Base-by-base conservation (phyloP, 2,113 vertebrate species). In the Girardinichthys multiradiatus region DNA sequence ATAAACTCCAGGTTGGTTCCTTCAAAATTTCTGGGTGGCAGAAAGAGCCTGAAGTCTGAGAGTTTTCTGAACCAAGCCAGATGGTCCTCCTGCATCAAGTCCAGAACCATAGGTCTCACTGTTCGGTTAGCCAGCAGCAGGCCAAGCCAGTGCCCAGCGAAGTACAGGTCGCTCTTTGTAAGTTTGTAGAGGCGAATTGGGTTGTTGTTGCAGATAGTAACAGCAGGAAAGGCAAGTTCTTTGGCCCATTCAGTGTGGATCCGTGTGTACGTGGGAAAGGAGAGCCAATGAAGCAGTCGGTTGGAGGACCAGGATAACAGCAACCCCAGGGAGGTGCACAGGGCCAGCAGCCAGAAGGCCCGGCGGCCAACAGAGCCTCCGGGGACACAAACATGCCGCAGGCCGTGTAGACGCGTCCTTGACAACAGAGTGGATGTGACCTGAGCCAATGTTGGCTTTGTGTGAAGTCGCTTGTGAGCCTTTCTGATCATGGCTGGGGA, bases 141-240 rank as follows among this genome's bases (percentile, higher is more conserved):
- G 64, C 98, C 97, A 70, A 99, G 88, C 97, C 97, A 99, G 94
- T 99, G 96, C 58, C 97, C 98, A 4, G 96, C 96, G 45, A 98
- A 98, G 83, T 98, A 99, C 35, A 99, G 91, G 90, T 99, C 98
- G 54, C 96, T 97, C 91, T 98, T 99, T 93, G 97, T 97, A 83
- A 99, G 95, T 77, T 96, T 96, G 79, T 96, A 96, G 81, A 99
- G 96, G 76, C 97, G 96, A 31, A 98, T 93, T 0, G 97, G 97
- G 92, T 98, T 99, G 94, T 99, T 99, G 95, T 99, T 99, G 91
- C 98, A 99, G 89, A 99, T 94, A 27, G 98, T 99, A 90, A 99
- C 94, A 13, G 97, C 93, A 27, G 97, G 97, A 92, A 99, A 99
- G 72, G 95, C 88, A 85, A 99, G 92, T 92, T 97, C 96, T 76